phyloP scores from a whole-genome alignment of 2,113 vertebrate species.

The Pteronura brasiliensis region DNA sequence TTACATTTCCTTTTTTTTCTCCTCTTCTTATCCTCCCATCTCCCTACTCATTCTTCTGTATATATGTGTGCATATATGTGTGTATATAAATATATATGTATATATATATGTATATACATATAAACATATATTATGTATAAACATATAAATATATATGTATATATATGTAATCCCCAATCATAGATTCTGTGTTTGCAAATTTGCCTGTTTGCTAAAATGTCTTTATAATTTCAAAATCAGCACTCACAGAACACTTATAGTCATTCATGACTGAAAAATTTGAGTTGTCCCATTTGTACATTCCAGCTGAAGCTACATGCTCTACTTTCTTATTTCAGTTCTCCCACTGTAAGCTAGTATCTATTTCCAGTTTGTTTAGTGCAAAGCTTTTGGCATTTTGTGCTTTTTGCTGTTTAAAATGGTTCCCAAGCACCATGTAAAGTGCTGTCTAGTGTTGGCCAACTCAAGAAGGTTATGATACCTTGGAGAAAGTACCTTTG shows the following conservation, averaged over 20 bases:
- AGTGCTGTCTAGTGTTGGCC: background rate
- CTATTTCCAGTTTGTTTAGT: background rate
- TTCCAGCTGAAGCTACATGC: background rate
- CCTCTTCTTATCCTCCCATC: background rate
- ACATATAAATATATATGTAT: no score
- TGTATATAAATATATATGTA: background rate
- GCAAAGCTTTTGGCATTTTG: background rate
- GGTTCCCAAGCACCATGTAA: background rate
- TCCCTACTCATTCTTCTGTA: no score
- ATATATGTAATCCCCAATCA: background rate
- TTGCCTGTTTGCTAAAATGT: background rate
- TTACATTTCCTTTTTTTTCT: background rate
- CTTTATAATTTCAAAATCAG: background rate
- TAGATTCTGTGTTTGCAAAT: background rate
- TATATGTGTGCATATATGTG: no score
- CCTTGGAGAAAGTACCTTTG: background rate
- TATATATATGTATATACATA: background rate
- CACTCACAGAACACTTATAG: background rate
- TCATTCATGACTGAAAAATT: background rate
- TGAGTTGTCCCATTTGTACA: no score
- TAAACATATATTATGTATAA: background rate
- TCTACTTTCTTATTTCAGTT: background rate
- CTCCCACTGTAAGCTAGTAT: background rate
- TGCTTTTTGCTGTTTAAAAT: background rate
- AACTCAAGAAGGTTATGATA: background rate